Evolutionary conservation across 2,888 invertebrate species (phyloP), one percentile per base, ranked within the genome.

Genomic region (Dexiosoma caninum): DNA sequence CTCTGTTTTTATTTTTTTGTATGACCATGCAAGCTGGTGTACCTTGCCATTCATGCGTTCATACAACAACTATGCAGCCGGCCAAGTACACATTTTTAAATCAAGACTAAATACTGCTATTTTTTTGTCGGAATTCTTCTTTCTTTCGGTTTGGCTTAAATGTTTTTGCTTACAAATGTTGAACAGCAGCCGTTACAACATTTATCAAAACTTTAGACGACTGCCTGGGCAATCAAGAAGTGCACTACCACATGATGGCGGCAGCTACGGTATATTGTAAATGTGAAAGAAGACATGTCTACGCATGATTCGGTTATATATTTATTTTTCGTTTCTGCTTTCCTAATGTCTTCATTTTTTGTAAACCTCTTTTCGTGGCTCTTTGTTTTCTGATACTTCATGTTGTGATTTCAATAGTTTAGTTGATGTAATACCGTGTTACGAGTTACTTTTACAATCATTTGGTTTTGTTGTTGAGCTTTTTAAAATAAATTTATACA

Each of bases 241-340:
- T 66, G 37, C 30, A 46, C 2, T 40, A 19, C 27, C 23, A 23
- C 3, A 7, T 14, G 35, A 23, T 57, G 30, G 8, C 35, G 10
- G 10, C 32, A 30, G n/a, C 16, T 53, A 7, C 8, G n/a, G n/a
- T n/a, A n/a, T n/a, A n/a, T n/a, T n/a, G n/a, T n/a, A n/a, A n/a
- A n/a, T n/a, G 21, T n/a, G 10, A 27, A 10, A 35, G 14, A 21
- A 30, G 51, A 51, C n/a, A 70, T 59, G 44, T 70, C 51, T 79
- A 79, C 79, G 79, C 79, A 79, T 79, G 70, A 74, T 79, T 79
- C 62, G 60, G 78, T 74, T 78, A 69, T 37, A 27, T 16, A 19
- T 51, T 30, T 7, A 23, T 30, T 30, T 78, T 44, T 60, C 53
- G 23, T 27, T 69, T 42, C 35, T 49, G 2, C 19, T 62, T 57